These are phyloP conservation scores for Spheniscus humboldti DNA, from an alignment of 2,797 vertebrate genomes.

Conservation along the genomic window DNA sequence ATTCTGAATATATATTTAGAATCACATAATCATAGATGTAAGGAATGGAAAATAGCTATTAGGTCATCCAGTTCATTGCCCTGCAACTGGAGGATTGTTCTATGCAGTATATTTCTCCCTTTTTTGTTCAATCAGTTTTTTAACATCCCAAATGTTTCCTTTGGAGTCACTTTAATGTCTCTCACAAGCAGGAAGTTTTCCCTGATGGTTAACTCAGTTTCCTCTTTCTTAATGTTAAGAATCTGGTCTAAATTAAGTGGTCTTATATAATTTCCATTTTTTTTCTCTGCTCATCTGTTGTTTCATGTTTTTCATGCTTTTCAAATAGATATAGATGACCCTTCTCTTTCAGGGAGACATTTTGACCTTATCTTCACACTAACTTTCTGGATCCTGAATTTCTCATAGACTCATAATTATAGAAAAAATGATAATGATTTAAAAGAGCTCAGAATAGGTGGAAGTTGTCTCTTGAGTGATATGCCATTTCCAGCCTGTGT, in stretches of 20 bases:
- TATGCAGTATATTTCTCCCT: neutral
- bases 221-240: neutral
- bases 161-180: constrained; percentile 15
- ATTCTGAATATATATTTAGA: constrained; percentile 39
- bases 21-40: constrained; percentile 13
- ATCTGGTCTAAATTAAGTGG: neutral
- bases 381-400: neutral
- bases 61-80: neutral
- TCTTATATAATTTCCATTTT: neutral
- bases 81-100: neutral
- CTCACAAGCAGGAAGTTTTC: neutral
- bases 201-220: neutral
- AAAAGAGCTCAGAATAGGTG: neutral
- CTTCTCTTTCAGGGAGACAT: neutral
- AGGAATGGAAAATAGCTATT: constrained; percentile 8
- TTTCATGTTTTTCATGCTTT: neutral
- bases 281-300: neutral
- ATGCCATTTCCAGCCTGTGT: neutral
- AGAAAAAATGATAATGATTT: neutral
- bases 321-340: neutral
- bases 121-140: constrained; percentile 5
- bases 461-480: neutral
- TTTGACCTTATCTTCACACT: neutral
- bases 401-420: neutral
- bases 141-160: neutral